Conservation (phyloP, 2,888 invertebrate species). For the Troides helena region DNA sequence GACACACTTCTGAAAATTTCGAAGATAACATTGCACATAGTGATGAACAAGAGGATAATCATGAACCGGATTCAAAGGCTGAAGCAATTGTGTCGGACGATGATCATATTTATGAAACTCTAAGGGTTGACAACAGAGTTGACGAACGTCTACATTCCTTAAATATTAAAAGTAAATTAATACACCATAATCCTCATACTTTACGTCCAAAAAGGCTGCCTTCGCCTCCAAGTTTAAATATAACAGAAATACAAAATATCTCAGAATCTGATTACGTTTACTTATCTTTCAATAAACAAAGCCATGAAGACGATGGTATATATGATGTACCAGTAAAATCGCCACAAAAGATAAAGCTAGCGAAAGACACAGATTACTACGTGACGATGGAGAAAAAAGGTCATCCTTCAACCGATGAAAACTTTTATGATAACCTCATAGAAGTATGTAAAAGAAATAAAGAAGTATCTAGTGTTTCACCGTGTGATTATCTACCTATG, state of each 20-base stretch:
- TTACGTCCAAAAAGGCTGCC: slow-evolving; percentile 59
- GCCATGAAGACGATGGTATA: slow-evolving; percentile 57
- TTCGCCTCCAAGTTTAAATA: slow-evolving; percentile 52
- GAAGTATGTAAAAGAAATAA: slow-evolving; percentile 67
- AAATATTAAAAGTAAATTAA: slow-evolving; percentile 58
- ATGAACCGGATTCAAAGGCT: slow-evolving; percentile 40
- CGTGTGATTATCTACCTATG: slow-evolving; percentile 70
- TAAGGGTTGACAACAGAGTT: slow-evolving; percentile 67
- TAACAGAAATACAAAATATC: slow-evolving; percentile 49
- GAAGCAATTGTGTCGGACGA: slow-evolving; percentile 61
- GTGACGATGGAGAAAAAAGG: slow-evolving; percentile 62
- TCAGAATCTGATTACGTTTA: slow-evolving; percentile 77
- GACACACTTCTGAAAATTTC: slow-evolving; percentile 64
- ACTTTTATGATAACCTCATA: slow-evolving; percentile 65
- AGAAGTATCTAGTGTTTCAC: slow-evolving; percentile 49
- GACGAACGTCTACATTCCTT: slow-evolving; percentile 53
- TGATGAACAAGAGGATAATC: slow-evolving; percentile 41
- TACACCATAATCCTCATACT: slow-evolving; percentile 53
- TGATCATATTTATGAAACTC: slow-evolving; percentile 82
- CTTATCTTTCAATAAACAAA: slow-evolving; percentile 68
- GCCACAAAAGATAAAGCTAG: slow-evolving; percentile 51
- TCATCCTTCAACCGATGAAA: slow-evolving; percentile 50
- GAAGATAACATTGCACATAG: slow-evolving; percentile 39
- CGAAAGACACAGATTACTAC: slow-evolving; percentile 53
- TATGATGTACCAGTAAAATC: slow-evolving; percentile 69